These are phyloP conservation scores for Noctua fimbriata DNA, from an alignment of 2,888 invertebrate species.

Conservation along the genomic window DNA sequence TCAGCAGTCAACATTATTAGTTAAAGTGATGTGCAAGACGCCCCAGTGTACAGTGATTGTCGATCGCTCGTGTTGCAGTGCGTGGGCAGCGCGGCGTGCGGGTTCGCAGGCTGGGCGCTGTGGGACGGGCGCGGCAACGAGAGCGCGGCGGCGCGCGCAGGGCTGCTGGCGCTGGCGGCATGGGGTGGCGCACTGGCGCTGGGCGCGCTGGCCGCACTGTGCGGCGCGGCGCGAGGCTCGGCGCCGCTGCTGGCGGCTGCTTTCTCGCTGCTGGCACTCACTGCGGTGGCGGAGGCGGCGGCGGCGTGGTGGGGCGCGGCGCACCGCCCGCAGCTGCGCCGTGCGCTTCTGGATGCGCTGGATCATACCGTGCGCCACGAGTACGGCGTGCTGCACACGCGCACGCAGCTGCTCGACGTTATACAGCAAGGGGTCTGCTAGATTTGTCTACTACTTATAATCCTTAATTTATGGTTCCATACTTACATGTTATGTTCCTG, in stretches of 20 bases:
- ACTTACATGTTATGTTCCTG: neutral
- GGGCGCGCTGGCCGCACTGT: constrained; percentile 79
- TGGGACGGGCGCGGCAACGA: constrained; percentile 82
- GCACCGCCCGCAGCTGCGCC: constrained; percentile 81
- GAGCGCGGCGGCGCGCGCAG: constrained; percentile 80
- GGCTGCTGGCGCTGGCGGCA: constrained; percentile 78
- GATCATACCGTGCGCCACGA: constrained; percentile 78
- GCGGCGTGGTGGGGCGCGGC: constrained; percentile 87
- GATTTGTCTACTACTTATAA: neutral
- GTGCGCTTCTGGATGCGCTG: constrained; percentile 76
- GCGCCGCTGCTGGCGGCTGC: constrained; percentile 81
- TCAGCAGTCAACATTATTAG: neutral
- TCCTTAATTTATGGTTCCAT: neutral
- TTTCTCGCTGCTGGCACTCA: constrained; percentile 82
- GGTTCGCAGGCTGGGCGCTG: constrained; percentile 83
- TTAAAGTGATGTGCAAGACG: neutral
- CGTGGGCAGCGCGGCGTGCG: constrained; percentile 79
- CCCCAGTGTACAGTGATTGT: neutral
- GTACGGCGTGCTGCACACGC: constrained; percentile 79
- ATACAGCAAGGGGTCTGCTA: constrained; percentile 81
- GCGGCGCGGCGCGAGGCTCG: constrained; percentile 77
- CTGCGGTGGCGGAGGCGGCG: constrained; percentile 82
- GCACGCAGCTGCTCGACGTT: constrained; percentile 82
- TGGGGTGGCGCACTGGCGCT: constrained; percentile 81
- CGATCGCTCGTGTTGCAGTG: constrained; percentile 67